Evolutionary conservation across 2,113 vertebrate genomes (phyloP).

Genomic region (Lagopus muta): DNA sequence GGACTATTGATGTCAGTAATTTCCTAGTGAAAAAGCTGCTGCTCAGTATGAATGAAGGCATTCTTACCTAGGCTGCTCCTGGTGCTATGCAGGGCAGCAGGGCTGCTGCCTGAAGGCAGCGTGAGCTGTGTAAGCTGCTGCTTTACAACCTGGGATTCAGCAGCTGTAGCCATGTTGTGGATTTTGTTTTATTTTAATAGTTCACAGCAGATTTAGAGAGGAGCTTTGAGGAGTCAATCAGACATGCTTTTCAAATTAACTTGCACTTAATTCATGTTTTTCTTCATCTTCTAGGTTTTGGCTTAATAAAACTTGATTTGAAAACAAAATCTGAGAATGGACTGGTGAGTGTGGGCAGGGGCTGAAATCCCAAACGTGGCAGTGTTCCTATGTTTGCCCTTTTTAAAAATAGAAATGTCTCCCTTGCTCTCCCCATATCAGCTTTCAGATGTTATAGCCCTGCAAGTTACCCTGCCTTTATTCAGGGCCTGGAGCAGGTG

Average conservation of each 20-base stretch:
- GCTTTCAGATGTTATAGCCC: not conserved
- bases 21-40: not conserved
- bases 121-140: not conserved
- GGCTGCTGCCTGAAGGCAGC: not conserved
- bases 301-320: slow-evolving; percentile 95
- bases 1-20: not conserved
- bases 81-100: not conserved
- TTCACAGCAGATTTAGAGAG: not conserved
- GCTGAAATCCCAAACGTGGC: not conserved
- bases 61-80: not conserved
- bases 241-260: not conserved
- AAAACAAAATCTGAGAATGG: slow-evolving; percentile 98
- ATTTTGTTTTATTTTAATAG: not conserved
- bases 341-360: slow-evolving; percentile 85
- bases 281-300: slow-evolving; percentile 86
- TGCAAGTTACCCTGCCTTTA: not conserved
- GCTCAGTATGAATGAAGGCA: not conserved
- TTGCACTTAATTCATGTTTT: not conserved
- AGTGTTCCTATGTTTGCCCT: not conserved
- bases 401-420: not conserved
- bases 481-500: not conserved
- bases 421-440: not conserved
- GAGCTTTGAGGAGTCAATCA: not conserved
- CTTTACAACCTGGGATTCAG: not conserved
- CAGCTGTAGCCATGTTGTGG: not conserved